A percentile compares a stretch with the other conserved stretches of the same genome.
These are phyloP conservation scores for Dendrocincla tyrannina DNA, from an alignment of 2,797 vertebrate species.

Conservation along the genomic window DNA sequence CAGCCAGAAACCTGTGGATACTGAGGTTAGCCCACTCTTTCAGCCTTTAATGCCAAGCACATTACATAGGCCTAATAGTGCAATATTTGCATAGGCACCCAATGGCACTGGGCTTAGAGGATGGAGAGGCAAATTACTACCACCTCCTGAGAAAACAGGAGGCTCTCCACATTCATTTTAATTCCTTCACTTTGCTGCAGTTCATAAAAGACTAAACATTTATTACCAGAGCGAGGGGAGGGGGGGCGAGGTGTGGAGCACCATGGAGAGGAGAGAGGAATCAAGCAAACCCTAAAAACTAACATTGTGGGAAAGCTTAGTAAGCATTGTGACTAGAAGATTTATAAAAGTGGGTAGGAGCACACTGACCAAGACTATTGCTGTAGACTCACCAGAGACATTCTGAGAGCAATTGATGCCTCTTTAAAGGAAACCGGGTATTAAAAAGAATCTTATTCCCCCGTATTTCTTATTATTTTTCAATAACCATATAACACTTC, in stretches of 20 bases:
- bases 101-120: not conserved
- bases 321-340: not conserved
- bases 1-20: not conserved
- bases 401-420: not conserved
- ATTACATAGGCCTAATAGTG: not conserved
- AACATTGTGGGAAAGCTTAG: not conserved
- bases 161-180: not conserved
- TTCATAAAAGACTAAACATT: not conserved
- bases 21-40: not conserved
- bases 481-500: conserved; percentile 3
- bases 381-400: not conserved
- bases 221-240: not conserved
- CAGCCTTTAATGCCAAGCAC: not conserved
- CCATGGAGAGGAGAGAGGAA: not conserved
- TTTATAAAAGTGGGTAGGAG: not conserved
- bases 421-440: not conserved
- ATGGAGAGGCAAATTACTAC: not conserved
- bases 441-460: conserved; percentile 3
- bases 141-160: conserved; percentile 9
- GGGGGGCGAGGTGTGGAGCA: too few relatives aligned
- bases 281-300: not conserved
- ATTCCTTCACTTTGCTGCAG: not conserved
- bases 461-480: conserved; percentile 30
- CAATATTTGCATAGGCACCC: not conserved
- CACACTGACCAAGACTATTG: not conserved